Evolutionary conservation across 2,113 vertebrate species (phyloP).

Genomic region (Leptobrachium ailaonicum): DNA sequence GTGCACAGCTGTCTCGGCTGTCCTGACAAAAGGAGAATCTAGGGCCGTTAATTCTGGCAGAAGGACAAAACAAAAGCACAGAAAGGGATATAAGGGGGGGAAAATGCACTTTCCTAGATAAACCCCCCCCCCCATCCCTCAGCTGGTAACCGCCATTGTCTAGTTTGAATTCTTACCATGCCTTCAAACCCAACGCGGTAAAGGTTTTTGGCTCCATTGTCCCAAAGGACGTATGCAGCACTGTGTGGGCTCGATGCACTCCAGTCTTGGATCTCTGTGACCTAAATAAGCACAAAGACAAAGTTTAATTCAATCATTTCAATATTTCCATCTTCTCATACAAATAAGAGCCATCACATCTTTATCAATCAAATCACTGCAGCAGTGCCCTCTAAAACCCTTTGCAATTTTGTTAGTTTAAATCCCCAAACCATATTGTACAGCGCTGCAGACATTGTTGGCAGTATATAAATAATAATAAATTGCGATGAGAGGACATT

Average conservation of each 20-base stretch:
- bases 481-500: too few relatives aligned
- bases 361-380: too few relatives aligned
- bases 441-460: too few relatives aligned
- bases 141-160: conserved; percentile 46
- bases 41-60: conserved; percentile 63
- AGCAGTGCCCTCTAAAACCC: too few relatives aligned
- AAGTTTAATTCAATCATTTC: too few relatives aligned
- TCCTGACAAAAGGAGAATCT: conserved; percentile 64
- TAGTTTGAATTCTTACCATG: conserved; percentile 83
- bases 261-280: conserved; percentile 99
- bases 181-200: conserved; percentile 98
- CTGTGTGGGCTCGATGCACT: conserved; percentile 97
- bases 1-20: conserved; percentile 68
- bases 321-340: too few relatives aligned
- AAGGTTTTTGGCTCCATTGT: conserved; percentile 98
- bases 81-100: conserved; percentile 51
- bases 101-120: conserved; percentile 43
- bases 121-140: conserved; percentile 46
- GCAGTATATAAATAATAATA: too few relatives aligned
- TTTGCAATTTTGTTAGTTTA: too few relatives aligned
- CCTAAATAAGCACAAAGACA: conserved; percentile 64
- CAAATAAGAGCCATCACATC: too few relatives aligned
- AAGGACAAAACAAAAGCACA: conserved; percentile 64
- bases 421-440: too few relatives aligned
- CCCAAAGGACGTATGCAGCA: conserved; percentile 96